Conservation (phyloP, 2,113 vertebrate genomes). For the Gadus macrocephalus region DNA sequence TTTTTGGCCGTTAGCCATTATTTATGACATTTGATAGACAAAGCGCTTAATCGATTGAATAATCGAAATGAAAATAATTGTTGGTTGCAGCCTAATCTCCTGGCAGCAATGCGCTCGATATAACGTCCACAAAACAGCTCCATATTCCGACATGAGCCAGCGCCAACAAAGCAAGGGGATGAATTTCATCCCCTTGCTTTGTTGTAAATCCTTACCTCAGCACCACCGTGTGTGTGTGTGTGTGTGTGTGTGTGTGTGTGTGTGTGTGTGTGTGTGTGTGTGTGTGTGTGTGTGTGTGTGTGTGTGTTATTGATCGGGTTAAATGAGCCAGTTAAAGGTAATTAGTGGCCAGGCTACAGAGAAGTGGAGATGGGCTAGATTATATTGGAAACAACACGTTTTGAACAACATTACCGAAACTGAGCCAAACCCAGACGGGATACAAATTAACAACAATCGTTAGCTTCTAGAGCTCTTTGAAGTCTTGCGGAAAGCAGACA, state of each 20-base stretch:
- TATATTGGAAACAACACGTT: conserved; percentile 55
- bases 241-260: conserved; percentile 4
- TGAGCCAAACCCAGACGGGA: conserved; percentile 27
- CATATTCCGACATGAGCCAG: too few relatives aligned
- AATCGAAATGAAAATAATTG: too few relatives aligned
- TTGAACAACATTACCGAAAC: conserved; percentile 48
- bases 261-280: conserved; percentile 11
- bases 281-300: conserved; percentile 11
- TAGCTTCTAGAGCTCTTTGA: background rate
- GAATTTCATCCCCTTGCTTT: too few relatives aligned
- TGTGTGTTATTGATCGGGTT: conserved; percentile 54
- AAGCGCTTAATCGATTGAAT: too few relatives aligned
- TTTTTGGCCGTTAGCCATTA: too few relatives aligned
- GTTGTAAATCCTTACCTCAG: too few relatives aligned
- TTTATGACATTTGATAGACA: too few relatives aligned
- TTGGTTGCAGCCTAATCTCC: too few relatives aligned
- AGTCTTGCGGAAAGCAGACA: background rate
- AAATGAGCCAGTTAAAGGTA: conserved; percentile 68
- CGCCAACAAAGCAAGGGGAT: too few relatives aligned
- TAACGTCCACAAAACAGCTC: too few relatives aligned
- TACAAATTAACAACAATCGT: conserved; percentile 1
- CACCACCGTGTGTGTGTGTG: background rate
- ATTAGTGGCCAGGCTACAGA: conserved; percentile 52
- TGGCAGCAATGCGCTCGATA: too few relatives aligned
- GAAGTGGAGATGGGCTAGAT: conserved; percentile 43